Evolutionary conservation across 2,113 vertebrate species (phyloP).

Genomic region (Caracal caracal): DNA sequence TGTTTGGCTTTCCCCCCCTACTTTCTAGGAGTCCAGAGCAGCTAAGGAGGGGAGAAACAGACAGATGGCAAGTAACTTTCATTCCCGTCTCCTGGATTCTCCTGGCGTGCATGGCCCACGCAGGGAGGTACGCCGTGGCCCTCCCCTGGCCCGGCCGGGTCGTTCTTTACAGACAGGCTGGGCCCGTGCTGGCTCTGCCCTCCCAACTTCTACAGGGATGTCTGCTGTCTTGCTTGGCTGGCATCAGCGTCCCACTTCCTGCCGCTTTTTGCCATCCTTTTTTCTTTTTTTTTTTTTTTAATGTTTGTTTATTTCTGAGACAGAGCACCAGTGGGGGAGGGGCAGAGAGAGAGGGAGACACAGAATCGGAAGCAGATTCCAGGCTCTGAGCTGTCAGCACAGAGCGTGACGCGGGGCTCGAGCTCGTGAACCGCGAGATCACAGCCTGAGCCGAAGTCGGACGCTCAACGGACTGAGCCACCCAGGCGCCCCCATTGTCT

Average conservation of each 20-base stretch:
- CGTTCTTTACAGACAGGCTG: accelerated
- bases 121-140: accelerated
- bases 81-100: neutral
- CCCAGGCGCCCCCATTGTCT: no score
- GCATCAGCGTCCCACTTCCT: accelerated
- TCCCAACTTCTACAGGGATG: accelerated
- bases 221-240: accelerated
- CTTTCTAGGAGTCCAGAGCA: neutral
- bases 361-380: no score
- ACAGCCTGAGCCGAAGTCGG: no score
- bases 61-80: neutral
- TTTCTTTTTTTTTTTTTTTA: no score
- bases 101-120: accelerated
- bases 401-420: accelerated
- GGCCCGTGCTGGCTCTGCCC: neutral
- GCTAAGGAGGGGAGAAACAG: no score
- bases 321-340: no score
- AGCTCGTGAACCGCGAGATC: no score
- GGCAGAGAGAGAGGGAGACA: no score
- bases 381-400: no score
- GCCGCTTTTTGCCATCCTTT: neutral
- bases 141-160: neutral
- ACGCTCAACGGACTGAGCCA: no score
- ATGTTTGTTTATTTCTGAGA: no score
- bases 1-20: no score